Base-by-base conservation (phyloP, 2,888 invertebrate genomes). In the Tetragonula carbonaria region DNA sequence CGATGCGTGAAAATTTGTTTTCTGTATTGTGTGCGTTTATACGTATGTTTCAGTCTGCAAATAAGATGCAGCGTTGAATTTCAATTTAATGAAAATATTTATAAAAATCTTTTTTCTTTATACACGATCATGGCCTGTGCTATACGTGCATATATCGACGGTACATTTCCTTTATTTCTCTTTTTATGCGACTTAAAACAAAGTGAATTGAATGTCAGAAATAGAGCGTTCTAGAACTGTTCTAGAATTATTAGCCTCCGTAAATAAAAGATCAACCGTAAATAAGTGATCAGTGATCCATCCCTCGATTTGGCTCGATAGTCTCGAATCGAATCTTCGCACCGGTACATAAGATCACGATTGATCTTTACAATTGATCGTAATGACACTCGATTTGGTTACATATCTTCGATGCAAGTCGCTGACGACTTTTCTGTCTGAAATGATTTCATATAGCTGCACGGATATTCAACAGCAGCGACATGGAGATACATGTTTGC, bases 291-390 rank as follows among this genome's bases (percentile, higher is more conserved):
- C 59, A 21, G 28, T 14, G 53, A 74, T 74, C 73, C 28, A 62
- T 53, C 38, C 13, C 21, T 66, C 63, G 21, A 74, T 71, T 67
- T 72, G 50, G 66, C 73, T 71, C n/a, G 59, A 72, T 77, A 71
- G n/a, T 28, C 33, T 72, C 62, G 66, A 78, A 65, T 75, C 72
- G 62, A 79, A 74, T 66, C 28, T 33, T 14, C 23, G 28, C 23
- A 45, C 23, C 21, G 13, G 16, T 59, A 68, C 11, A 18, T 67
- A 73, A 86, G 80, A 28, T 28, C 74, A 45, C 55, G 75, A 74
- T 82, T 82, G 80, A 82, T 66, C 66, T 66, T 75, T 78, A 33
- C 62, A 82, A 80, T 80, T 85, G 77, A 50, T 53, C 18, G 55
- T 23, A 71, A 73, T 72, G 55, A 66, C 16, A n/a, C 45, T 80